phyloP scores from a whole-genome alignment of 2,113 vertebrate genomes.

The Morone chrysops region DNA sequence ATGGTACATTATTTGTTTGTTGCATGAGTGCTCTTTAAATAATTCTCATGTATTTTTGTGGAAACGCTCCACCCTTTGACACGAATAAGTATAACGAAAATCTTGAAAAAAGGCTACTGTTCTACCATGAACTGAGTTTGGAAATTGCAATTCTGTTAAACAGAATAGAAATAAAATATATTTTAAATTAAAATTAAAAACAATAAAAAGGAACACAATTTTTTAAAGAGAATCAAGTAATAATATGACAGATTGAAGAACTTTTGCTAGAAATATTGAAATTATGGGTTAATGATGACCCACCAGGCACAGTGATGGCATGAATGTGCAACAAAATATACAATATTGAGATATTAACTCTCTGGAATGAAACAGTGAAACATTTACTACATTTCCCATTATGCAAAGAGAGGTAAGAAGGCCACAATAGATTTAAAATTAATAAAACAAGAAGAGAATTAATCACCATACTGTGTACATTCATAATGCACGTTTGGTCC shows the following conservation, averaged over 20 bases:
- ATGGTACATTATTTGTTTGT: conserved; percentile 23
- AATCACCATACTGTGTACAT: conserved; percentile 64
- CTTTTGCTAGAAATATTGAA: conserved; percentile 1
- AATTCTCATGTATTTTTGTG: neutral
- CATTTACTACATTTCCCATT: conserved; percentile 27
- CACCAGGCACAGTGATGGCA: conserved; percentile 25
- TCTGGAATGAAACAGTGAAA: conserved; percentile 16
- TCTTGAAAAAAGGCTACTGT: neutral
- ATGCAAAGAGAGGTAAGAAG: conserved; percentile 23
- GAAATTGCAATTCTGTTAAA: conserved; percentile 22
- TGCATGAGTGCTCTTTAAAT: conserved; percentile 34
- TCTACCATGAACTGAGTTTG: conserved; percentile 11
- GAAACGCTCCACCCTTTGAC: neutral
- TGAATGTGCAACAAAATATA: conserved; percentile 35
- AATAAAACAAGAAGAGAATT: conserved; percentile 33
- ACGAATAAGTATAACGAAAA: neutral
- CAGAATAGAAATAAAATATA: conserved; percentile 18
- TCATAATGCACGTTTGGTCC: conserved; percentile 72
- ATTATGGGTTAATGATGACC: neutral
- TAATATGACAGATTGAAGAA: conserved; percentile 1
- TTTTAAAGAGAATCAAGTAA: conserved; percentile 26
- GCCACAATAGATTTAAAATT: neutral
- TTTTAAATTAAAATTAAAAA: conserved; percentile 59
- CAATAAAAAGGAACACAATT: neutral
- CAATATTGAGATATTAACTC: conserved; percentile 23